Conservation (phyloP, 2,888 invertebrate species). For the Dryobotodes eremita region DNA sequence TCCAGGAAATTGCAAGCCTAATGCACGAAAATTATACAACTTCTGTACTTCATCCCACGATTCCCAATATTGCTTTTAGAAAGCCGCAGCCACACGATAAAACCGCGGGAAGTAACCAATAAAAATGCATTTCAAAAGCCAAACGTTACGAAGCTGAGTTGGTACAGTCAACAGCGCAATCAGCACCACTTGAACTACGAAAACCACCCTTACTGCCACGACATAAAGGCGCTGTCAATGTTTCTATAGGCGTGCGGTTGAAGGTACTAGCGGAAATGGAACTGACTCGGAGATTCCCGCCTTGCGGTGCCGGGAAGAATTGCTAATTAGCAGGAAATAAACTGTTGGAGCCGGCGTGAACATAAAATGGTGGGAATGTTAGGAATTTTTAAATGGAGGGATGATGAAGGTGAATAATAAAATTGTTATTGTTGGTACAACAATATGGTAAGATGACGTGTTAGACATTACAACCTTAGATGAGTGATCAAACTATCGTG, state of each 20-base stretch:
- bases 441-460: not conserved
- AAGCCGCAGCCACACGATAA: constrained; percentile 13
- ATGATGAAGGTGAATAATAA: not conserved
- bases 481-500: not conserved
- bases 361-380: constrained; percentile 11
- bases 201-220: not conserved
- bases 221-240: not conserved
- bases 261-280: constrained; percentile 47
- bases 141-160: constrained; percentile 30
- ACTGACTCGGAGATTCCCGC: constrained; percentile 51
- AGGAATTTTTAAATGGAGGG: constrained; percentile 15
- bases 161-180: constrained; percentile 2
- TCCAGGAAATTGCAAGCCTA: constrained; percentile 8
- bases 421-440: not conserved
- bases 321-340: constrained; percentile 61
- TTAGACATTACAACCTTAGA: not conserved
- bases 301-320: constrained; percentile 52
- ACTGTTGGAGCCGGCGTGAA: constrained; percentile 21
- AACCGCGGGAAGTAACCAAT: constrained; percentile 50
- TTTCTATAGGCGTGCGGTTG: not conserved
- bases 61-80: constrained; percentile 31
- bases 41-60: constrained; percentile 15
- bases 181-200: not conserved
- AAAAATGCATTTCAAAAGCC: constrained; percentile 57
- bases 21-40: constrained; percentile 15